Base-by-base conservation (phyloP, 2,888 invertebrate genomes). In the Andrena bucephala region DNA sequence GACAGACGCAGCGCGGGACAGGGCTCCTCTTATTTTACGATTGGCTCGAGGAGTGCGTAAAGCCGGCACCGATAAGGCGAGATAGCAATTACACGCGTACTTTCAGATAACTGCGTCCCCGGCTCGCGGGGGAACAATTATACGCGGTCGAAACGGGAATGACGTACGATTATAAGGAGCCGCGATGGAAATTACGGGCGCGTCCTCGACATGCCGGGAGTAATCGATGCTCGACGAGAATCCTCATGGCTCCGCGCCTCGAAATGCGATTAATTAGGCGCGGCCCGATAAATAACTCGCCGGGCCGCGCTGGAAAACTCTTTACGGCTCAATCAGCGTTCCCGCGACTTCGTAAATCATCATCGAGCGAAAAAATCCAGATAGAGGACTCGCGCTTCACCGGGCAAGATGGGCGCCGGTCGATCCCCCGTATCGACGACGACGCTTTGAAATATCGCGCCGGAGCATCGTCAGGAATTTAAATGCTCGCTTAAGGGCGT, bases 291-390 rank as follows among this genome's bases (percentile, higher is more conserved):
- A 68, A 50, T 29, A 60, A 48, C 52, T 29, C 10, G 16, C 33
- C 52, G 13, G 0, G 24, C 57, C 4, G 57, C 8, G 27, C 24
- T 20, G 27, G 54, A 59, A 71, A 67, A 50, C 59, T 24, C 10
- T 69, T 81, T 78, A 75, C 20, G 63, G 29, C 29, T 81, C 59
- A 50, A 71, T 82, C 76, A 59, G 63, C 24, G 70, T 68, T 57
- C 42, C 7, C 63, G 10, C 13, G 33, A 57, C 24, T 48, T 31
- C 33, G 52, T 72, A 63, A 72, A 72, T 68, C 48, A 67, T 27
- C 27, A 33, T 10, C 10, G 13, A 0, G 4, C 10, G n/a, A 59
- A 63, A 24, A 31, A 20, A 24, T 57, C 10, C 57, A 8, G 57
- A 20, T 20, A 10, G 57, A 27, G 4, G 24, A 57, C 20, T 24